Evolutionary conservation across 2,113 vertebrate genomes (phyloP).

Genomic region (Emberiza fucata): DNA sequence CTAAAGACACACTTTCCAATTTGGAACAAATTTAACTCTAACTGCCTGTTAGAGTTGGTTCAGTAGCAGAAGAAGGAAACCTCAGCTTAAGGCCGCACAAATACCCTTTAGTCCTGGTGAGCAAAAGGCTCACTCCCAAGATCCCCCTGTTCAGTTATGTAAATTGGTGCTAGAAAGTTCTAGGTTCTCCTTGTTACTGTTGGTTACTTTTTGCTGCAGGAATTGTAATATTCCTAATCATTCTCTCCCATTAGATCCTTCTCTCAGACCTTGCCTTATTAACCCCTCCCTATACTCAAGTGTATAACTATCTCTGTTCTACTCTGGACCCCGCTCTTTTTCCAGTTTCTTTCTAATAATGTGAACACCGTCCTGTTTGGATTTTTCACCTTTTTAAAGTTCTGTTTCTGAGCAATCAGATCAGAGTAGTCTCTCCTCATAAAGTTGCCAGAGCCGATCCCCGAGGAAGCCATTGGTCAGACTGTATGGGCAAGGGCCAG

Average conservation of each 20-base stretch:
- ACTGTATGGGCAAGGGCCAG: not conserved
- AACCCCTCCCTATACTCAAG: not conserved
- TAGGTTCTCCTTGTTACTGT: not conserved
- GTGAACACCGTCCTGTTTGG: not conserved
- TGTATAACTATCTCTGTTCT: not conserved
- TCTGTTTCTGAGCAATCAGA: not conserved
- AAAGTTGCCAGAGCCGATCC: not conserved
- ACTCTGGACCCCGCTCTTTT: not conserved
- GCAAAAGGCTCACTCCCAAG: not conserved
- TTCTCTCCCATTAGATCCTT: not conserved
- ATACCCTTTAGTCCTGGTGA: not conserved
- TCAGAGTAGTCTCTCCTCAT: not conserved
- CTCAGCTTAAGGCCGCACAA: not conserved
- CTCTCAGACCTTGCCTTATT: not conserved
- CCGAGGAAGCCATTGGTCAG: not conserved
- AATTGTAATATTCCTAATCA: not conserved
- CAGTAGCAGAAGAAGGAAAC: not conserved
- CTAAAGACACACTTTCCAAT: not conserved
- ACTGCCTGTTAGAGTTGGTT: not conserved
- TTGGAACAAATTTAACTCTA: not conserved
- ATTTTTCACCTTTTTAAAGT: not conserved
- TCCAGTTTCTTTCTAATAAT: not conserved
- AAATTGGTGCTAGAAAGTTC: not conserved
- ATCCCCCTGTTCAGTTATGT: not conserved
- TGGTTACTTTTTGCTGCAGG: not conserved